Evolutionary conservation across 2,797 vertebrate species (phyloP).

Genomic region (Pterois miles): DNA sequence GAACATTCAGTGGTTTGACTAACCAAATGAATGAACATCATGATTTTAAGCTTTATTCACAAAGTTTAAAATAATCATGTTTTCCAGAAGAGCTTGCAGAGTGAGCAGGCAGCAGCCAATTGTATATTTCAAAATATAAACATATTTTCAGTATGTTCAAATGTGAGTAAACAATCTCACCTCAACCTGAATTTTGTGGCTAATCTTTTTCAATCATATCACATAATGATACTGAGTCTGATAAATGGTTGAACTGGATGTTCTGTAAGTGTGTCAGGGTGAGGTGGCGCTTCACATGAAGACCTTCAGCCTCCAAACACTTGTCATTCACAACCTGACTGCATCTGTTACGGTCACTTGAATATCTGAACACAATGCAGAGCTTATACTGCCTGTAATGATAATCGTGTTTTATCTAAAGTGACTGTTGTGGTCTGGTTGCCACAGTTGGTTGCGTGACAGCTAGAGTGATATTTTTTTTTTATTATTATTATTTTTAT

Average conservation of each 20-base stretch:
- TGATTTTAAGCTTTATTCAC: slow-evolving; percentile 40
- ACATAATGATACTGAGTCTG: not conserved
- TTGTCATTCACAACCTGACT: slow-evolving; percentile 8
- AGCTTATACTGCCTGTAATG: slow-evolving; percentile 6
- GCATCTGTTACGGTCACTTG: not conserved
- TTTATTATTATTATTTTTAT: not conserved
- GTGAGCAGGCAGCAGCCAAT: not conserved
- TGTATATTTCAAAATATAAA: not conserved
- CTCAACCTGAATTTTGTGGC: not conserved
- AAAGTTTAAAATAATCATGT: slow-evolving; percentile 29
- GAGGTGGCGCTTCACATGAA: not conserved
- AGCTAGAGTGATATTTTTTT: not conserved
- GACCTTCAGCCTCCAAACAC: not conserved
- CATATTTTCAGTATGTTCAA: not conserved
- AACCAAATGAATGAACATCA: slow-evolving; percentile 37
- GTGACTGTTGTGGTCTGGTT: not conserved
- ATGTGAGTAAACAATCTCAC: not conserved
- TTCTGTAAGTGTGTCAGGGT: not conserved
- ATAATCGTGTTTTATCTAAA: slow-evolving; percentile 12
- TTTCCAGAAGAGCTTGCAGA: slow-evolving; percentile 13
- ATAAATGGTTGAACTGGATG: not conserved
- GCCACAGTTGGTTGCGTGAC: slow-evolving; percentile 16
- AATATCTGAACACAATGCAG: slow-evolving; percentile 20
- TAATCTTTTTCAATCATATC: not conserved
- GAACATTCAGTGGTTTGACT: slow-evolving; percentile 50